Base-by-base conservation (phyloP, 1,140 invertebrate species). In the Adelges cooleyi region DNA sequence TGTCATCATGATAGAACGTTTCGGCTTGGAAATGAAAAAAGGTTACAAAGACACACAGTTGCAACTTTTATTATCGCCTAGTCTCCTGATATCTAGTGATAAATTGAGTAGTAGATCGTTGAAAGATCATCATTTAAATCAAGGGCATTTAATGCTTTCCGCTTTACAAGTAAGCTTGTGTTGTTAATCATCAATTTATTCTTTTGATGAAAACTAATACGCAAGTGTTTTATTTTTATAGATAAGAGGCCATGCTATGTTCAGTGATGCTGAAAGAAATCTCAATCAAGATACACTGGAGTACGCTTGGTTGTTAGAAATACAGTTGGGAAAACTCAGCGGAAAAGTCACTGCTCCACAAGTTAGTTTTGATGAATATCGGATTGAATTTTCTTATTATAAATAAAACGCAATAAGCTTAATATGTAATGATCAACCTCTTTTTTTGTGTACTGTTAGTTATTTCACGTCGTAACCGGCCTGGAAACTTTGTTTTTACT, bases 11-110 rank as follows among this genome's bases (percentile, higher is more conserved):
- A 79, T 96, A 13, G 93, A 97, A 77, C 80, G 92, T 68, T 86
- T 97, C 70, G 90, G 89, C 3, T 96, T 98, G 77, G 95, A 98
- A 80, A 92, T 98, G 89, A 89, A 93, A 70, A 98, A 97, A 74
- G 81, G 83, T 9, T 97, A 88, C 73, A 82, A 82, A 67, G 92
- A 96, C 75, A 98, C 92, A 0, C 86, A 87, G 69, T 78, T 98
- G 0, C 95, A 98, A 72, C 75, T 98, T 0, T 75, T 97, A 0
- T 75, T 98, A 0, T 95, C 92, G 67, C 95, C 95, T 0, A 84
- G 91, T 1, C 86, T 92, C 68, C 76, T 94, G 62, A 78, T 90
- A n/a, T 81, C 86, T 1, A 80, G 84, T 1, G 89, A 91, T 71
- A 85, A 81, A 68, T 74, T 87, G 3, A 75, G 79, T 15, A 70